Base-by-base conservation (phyloP, 2,797 vertebrate species). In the Brachyrhaphis roseni region DNA sequence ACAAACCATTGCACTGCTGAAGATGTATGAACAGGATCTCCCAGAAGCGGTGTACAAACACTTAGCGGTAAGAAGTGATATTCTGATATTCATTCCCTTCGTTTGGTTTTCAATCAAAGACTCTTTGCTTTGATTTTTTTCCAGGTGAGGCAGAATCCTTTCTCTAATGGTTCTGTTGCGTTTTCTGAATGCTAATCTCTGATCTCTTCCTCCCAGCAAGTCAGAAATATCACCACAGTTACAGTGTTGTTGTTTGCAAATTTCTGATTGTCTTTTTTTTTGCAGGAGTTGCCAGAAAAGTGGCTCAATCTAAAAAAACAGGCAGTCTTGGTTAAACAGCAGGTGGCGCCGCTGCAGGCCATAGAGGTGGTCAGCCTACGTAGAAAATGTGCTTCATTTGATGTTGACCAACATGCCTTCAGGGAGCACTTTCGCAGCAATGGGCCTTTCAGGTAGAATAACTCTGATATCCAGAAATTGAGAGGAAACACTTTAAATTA, bases 231-330 rank as follows among this genome's bases (percentile, higher is more conserved):
- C 83, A 76, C 66, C 41, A 72, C 34, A 68, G 46, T 26, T 62
- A 3, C 59, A 16, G 5, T 39, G 5, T 28, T 47, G 5, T 15
- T 57, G 6, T 12, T 4, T 57, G 12, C 28, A 62, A 12, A 20
- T 83, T 51, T 71, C 57, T 72, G 72, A 78, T 72, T 59, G 0
- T 81, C 34, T 78, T 4, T 10, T 84, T 0, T 0, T 18, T 81
- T 86, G 1, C 83, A 99, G 98, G 97, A 97, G 80, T 93, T 99
- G 81, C 98, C 98, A 0, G 98, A 99, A 82, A 96, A 97, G 79
- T 99, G 98, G 98, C 94, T 89, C 85, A 95, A 94, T 1, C 59
- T 97, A 26, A 98, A 98, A 87, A 99, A 98, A 93, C 92, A 96
- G 90, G 96, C 96, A 0, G 2, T 95, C 53, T 77, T 92, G 0